Evolutionary conservation across 2,797 vertebrate species (phyloP).

Genomic region (Aulostomus chinensis): DNA sequence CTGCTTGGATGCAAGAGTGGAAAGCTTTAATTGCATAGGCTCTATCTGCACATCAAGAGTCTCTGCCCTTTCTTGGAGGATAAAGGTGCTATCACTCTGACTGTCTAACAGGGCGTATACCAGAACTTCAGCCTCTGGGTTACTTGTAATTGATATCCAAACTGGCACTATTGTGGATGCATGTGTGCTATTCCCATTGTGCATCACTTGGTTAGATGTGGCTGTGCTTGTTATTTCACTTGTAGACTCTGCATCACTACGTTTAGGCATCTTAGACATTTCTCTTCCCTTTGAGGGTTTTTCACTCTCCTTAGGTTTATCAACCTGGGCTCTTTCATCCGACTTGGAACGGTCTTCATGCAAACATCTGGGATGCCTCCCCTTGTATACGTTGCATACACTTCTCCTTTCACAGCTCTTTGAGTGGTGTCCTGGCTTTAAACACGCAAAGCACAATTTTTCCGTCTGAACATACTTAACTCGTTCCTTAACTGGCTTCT

Average conservation of each 20-base stretch:
- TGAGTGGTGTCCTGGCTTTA: too few species aligned
- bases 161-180: constrained; percentile 9
- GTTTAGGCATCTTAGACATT: too few species aligned
- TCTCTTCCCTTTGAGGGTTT: constrained; percentile 7
- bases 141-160: constrained; percentile 10
- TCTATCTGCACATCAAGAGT: too few species aligned
- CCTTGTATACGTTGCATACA: constrained; percentile 26
- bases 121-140: constrained; percentile 20
- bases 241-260: too few species aligned
- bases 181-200: too few species aligned
- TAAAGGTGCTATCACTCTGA: constrained; percentile 17
- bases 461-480: constrained; percentile 27
- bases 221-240: background rate
- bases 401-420: too few species aligned
- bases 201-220: too few species aligned
- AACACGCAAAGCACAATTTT: too few species aligned
- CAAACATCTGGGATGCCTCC: constrained; percentile 37
- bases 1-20: too few species aligned
- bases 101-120: constrained; percentile 17
- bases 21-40: too few species aligned
- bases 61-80: constrained; percentile 18
- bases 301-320: background rate
- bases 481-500: background rate
- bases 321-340: background rate
- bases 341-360: constrained; percentile 22